phyloP scores from a whole-genome alignment of 2,797 vertebrate species.

The Catostomus latipinnis region DNA sequence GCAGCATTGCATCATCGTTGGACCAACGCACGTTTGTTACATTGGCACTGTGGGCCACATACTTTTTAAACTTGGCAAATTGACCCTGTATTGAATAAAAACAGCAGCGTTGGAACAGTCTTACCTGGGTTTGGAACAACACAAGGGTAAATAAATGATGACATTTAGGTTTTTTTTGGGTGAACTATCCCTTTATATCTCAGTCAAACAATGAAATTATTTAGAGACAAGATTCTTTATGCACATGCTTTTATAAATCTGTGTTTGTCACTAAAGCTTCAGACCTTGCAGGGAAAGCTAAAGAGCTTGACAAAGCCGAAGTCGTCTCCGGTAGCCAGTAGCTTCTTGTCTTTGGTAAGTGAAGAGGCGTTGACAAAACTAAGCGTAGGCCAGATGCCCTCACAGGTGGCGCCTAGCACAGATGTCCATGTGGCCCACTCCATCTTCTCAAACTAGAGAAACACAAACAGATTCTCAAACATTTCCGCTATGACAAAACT shows the following conservation, averaged over 20 bases:
- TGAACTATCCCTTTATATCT: too few species aligned
- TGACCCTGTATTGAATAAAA: slow-evolving; percentile 79
- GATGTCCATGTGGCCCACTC: slow-evolving; percentile 95
- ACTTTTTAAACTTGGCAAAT: slow-evolving; percentile 92
- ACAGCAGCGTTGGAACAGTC: background rate
- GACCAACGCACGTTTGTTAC: slow-evolving; percentile 94
- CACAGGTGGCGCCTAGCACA: slow-evolving; percentile 89
- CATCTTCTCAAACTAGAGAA: slow-evolving; percentile 90
- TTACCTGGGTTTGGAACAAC: too few species aligned
- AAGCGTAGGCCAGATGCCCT: slow-evolving; percentile 92
- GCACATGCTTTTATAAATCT: too few species aligned
- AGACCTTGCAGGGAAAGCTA: slow-evolving; percentile 89
- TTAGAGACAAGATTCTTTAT: too few species aligned
- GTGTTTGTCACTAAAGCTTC: background rate
- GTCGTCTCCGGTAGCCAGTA: slow-evolving; percentile 92
- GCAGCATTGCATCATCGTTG: slow-evolving; percentile 88
- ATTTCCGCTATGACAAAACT: background rate
- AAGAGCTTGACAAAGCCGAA: slow-evolving; percentile 97
- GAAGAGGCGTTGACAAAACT: slow-evolving; percentile 89
- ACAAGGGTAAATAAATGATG: too few species aligned
- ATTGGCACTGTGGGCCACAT: slow-evolving; percentile 93
- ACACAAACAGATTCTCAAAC: slow-evolving; percentile 31
- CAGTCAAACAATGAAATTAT: too few species aligned
- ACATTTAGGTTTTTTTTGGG: too few species aligned
- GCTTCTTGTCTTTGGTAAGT: slow-evolving; percentile 86